Percentiles rank a stretch among this genome's conserved stretches.
These are phyloP conservation scores for Formica aserva DNA, from an alignment of 2,888 invertebrate species.

Conservation along the genomic window DNA sequence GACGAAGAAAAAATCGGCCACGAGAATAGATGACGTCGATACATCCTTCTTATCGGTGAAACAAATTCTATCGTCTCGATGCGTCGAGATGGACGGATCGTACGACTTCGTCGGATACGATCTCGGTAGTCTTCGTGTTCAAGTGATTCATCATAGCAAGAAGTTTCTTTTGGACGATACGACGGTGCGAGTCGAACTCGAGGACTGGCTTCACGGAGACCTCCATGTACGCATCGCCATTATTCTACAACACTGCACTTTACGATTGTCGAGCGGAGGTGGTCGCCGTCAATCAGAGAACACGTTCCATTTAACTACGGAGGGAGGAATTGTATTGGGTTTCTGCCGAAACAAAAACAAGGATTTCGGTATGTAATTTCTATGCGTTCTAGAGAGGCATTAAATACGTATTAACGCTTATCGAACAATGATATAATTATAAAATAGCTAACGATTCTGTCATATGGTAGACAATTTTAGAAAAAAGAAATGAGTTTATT, in stretches of 20 bases:
- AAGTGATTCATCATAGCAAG: slow-evolving; percentile 72
- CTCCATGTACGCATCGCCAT: slow-evolving; percentile 72
- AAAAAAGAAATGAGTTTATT: background rate
- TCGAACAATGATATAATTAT: background rate
- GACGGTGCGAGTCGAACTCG: slow-evolving; percentile 72
- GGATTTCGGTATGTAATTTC: slow-evolving; percentile 31
- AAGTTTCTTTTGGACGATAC: slow-evolving; percentile 76
- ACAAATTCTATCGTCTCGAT: slow-evolving; percentile 54
- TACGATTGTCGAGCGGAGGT: slow-evolving; percentile 69
- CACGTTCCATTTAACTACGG: slow-evolving; percentile 78
- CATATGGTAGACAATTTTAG: background rate
- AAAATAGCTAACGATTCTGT: background rate
- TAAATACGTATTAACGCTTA: background rate
- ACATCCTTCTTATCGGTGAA: slow-evolving; percentile 57
- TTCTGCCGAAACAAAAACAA: slow-evolving; percentile 62
- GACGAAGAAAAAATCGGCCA: slow-evolving; percentile 35
- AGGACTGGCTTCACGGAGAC: slow-evolving; percentile 76
- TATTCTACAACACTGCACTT: slow-evolving; percentile 63
- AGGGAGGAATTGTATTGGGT: slow-evolving; percentile 76
- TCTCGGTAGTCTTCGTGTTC: slow-evolving; percentile 76
- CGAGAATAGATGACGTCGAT: slow-evolving; percentile 55
- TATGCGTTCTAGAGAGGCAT: background rate
- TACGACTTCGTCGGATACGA: slow-evolving; percentile 81
- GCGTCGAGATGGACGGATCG: slow-evolving; percentile 36
- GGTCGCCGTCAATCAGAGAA: slow-evolving; percentile 43